Evolutionary conservation across 1,140 invertebrate genomes (phyloP).

Genomic region (Geopemphigus sp.): DNA sequence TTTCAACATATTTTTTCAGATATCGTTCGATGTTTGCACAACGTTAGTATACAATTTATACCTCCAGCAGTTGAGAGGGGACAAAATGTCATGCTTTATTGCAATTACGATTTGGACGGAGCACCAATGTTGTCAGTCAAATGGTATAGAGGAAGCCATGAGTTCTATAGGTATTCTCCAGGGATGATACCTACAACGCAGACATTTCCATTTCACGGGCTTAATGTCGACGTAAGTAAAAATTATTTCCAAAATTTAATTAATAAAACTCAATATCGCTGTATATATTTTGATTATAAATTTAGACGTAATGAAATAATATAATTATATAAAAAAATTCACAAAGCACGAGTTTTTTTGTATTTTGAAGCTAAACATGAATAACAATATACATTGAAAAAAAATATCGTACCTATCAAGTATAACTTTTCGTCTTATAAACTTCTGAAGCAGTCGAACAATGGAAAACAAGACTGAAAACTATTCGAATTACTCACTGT

Average conservation of each 20-base stretch:
- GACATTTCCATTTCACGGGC: constrained; percentile 66
- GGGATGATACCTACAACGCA: constrained; percentile 66
- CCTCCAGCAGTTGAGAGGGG: constrained; percentile 71
- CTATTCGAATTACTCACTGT: no score
- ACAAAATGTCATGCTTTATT: constrained; percentile 69
- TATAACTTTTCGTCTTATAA: no score
- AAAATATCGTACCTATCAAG: no score
- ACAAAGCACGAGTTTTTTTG: no score
- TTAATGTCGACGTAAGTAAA: constrained; percentile 73
- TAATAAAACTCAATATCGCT: background rate
- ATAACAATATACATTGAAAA: no score
- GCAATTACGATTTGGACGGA: constrained; percentile 75
- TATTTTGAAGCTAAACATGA: no score
- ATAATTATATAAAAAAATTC: no score
- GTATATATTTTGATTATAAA: no score
- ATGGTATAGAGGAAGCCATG: constrained; percentile 75
- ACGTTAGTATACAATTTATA: constrained; percentile 50
- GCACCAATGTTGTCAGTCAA: constrained; percentile 76
- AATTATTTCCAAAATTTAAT: background rate
- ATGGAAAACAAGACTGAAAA: no score
- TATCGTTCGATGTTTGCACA: constrained; percentile 20
- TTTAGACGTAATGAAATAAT: no score
- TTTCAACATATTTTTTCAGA: constrained; percentile 4
- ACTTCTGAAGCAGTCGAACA: no score
- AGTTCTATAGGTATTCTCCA: constrained; percentile 76